Percentiles rank a stretch among this genome's conserved stretches.
Evolutionary conservation across 2,797 vertebrate species (phyloP).

Genomic region (Champsocephalus gunnari): DNA sequence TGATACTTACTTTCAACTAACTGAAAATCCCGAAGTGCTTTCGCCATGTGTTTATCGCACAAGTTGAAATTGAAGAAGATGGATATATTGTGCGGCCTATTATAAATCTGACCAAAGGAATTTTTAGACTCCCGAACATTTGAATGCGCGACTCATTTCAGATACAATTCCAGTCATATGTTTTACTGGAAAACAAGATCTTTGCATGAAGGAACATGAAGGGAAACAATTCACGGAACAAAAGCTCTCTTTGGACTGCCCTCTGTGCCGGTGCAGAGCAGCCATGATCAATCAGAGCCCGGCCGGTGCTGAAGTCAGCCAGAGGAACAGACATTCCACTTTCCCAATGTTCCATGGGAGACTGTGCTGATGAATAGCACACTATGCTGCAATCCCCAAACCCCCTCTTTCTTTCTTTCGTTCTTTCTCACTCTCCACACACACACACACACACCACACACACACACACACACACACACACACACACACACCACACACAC

Average conservation of each 20-base stretch:
- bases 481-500: constrained; percentile 38
- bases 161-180: background rate
- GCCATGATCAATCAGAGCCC: constrained; percentile 78
- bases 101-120: background rate
- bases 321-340: constrained; percentile 84
- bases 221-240: constrained; percentile 17
- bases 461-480: constrained; percentile 60
- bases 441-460: constrained; percentile 43
- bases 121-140: background rate
- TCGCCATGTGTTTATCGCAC: too few species aligned
- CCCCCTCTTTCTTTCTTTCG: constrained; percentile 34
- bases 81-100: too few species aligned
- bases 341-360: constrained; percentile 86
- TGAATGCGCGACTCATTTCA: constrained; percentile 7
- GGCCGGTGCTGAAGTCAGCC: constrained; percentile 77
- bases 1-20: too few species aligned
- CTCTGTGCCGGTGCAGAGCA: constrained; percentile 59
- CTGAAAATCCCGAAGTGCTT: too few species aligned
- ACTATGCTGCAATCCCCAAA: constrained; percentile 78
- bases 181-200: constrained; percentile 6
- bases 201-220: constrained; percentile 5
- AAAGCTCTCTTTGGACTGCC: constrained; percentile 33
- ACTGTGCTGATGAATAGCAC: constrained; percentile 81
- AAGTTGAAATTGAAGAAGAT: too few species aligned
- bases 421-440: constrained; percentile 56